phyloP scores from a whole-genome alignment of 2,113 vertebrate genomes.

The mouse (Mus musculus) region GRCm39 chr10:105575501-105576000 shows the following conservation, averaged over 20 bases:
- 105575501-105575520: not conserved
- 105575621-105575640: too few species aligned
- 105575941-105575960: not conserved
- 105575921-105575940: not conserved
- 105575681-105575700: not conserved
- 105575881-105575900: not conserved
- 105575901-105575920: not conserved
- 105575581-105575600: not conserved
- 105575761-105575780: not conserved
- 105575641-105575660: not conserved
- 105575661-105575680: not conserved
- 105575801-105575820: not conserved
- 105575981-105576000: not conserved
- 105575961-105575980: not conserved
- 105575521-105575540: not conserved
- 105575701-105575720: constrained; percentile 25
- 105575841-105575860: not conserved
- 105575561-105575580: not conserved
- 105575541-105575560: not conserved
- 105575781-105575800: not conserved
- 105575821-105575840: not conserved
- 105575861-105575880: not conserved
- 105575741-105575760: not conserved
- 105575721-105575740: not conserved
- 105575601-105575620: too few species aligned